Evolutionary conservation across 2,888 invertebrate species (phyloP), one percentile per base, ranked within the genome.

Genomic region (Hyposoter dolosus): DNA sequence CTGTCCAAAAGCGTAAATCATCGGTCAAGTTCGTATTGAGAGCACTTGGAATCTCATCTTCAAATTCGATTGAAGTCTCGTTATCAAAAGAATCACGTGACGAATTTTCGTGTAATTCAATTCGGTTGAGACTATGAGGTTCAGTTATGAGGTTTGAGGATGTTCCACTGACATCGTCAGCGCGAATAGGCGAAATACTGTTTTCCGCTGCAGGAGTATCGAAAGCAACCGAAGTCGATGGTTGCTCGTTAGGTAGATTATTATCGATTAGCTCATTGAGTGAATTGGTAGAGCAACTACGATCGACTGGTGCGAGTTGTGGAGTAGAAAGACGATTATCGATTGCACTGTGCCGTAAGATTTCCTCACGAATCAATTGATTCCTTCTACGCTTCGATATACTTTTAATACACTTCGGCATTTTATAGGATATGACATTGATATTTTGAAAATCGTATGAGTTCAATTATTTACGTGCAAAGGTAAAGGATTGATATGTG

Each of bases 371-470:
- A 50, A 77, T 65, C 35, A 77, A 66, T 35, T 77, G 76, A 50
- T 77, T 77, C 50, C 66, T 65, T 50, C 66, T 77, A 65, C 76
- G 76, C 50, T 66, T 77, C 28, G 65, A 66, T 77, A 77, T 15
- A 66, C 32, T n/a, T 32, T 47, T 19, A 66, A 66, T 66, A 45
- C 35, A 35, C 35, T 77, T 66, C 4, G 76, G 68, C 53, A 71
- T 79, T 71, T 69, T 71, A 56, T n/a, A 50, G 9, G 35, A n/a
- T n/a, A n/a, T n/a, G n/a, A n/a, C n/a, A n/a, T n/a, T n/a, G n/a
- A n/a, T n/a, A n/a, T n/a, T n/a, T 50, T 7, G 43, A 71, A 71
- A 50, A 50, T 50, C 50, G 32, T 32, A 47, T 28, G 47, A 71
- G 50, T 71, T 40, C 15, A 66, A 66, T 35, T 66, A 66, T 66